phyloP scores from a whole-genome alignment of 2,888 invertebrate species.

The Argynnis bischoffii region DNA sequence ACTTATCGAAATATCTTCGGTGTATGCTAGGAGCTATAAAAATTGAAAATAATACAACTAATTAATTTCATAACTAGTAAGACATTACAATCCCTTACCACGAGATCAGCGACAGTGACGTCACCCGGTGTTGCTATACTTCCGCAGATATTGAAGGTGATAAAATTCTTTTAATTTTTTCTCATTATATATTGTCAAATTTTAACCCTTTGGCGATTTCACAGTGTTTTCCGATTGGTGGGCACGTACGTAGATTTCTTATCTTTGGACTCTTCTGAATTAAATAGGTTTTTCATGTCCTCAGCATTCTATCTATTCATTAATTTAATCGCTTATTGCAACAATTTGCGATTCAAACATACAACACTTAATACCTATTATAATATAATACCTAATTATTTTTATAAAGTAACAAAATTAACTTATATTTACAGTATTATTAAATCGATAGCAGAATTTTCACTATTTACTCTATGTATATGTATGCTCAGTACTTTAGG shows the following conservation, averaged over 20 bases:
- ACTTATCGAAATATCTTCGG: constrained; percentile 83
- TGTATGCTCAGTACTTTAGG: constrained; percentile 43
- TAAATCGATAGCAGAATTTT: constrained; percentile 78
- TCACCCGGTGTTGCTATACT: constrained; percentile 65
- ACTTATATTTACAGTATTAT: constrained; percentile 81
- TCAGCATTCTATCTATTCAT: constrained; percentile 74
- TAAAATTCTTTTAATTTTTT: constrained; percentile 36
- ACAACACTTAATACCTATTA: constrained; percentile 80
- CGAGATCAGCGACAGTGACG: constrained; percentile 80
- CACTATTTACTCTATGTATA: constrained; percentile 62
- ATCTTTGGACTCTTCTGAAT: constrained; percentile 76
- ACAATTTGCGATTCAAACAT: constrained; percentile 81
- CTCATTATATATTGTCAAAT: constrained; percentile 47
- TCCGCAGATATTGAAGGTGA: constrained; percentile 22
- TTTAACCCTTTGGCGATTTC: constrained; percentile 62
- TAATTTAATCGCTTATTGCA: constrained; percentile 79
- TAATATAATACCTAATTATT: constrained; percentile 81
- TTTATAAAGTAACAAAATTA: constrained; percentile 82
- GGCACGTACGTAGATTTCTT: constrained; percentile 64
- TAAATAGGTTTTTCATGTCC: constrained; percentile 68
- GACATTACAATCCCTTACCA: constrained; percentile 82
- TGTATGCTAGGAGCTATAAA: constrained; percentile 83
- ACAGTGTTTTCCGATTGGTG: constrained; percentile 71
- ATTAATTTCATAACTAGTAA: constrained; percentile 82
- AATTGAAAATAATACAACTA: constrained; percentile 83